Evolutionary conservation across 2,888 invertebrate genomes (phyloP).

Genomic region (Lepidocyrtinus sp.): DNA sequence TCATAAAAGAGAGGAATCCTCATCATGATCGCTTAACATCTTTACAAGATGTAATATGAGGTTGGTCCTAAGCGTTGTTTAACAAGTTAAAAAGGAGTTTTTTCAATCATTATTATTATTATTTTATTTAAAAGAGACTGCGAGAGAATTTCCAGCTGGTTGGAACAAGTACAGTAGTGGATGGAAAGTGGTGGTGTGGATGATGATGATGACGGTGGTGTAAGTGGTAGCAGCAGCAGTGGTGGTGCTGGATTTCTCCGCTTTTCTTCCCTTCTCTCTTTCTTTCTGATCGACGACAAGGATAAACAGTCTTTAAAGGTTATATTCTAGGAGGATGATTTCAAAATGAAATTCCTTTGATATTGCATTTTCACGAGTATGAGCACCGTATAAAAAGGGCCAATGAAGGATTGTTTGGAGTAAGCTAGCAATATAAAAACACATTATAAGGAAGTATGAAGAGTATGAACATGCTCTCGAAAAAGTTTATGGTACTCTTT

Average conservation of each 20-base stretch:
- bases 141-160: constrained; percentile 3
- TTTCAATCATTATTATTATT: constrained; percentile 9
- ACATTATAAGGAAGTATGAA: not conserved
- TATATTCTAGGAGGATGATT: constrained; percentile 68
- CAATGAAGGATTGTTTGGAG: constrained; percentile 53
- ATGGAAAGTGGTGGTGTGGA: constrained; percentile 10
- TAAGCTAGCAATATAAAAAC: constrained; percentile 27
- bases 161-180: not conserved
- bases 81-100: not conserved
- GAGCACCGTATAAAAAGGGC: constrained; percentile 54
- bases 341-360: constrained; percentile 71
- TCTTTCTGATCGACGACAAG: constrained; percentile 61
- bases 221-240: constrained; percentile 25
- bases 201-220: not conserved
- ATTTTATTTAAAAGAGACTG: not conserved
- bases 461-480: not conserved
- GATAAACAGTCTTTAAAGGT: constrained; percentile 70
- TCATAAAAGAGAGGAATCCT: not conserved
- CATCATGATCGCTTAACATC: not conserved
- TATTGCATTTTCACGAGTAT: constrained; percentile 70
- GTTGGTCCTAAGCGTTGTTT: not conserved
- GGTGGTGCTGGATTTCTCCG: constrained; percentile 60
- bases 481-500: not conserved
- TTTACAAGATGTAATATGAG: not conserved
- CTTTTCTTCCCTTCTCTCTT: constrained; percentile 17